Evolutionary conservation across 1,140 invertebrate species (phyloP).

Genomic region (Dufourea novaeangliae): DNA sequence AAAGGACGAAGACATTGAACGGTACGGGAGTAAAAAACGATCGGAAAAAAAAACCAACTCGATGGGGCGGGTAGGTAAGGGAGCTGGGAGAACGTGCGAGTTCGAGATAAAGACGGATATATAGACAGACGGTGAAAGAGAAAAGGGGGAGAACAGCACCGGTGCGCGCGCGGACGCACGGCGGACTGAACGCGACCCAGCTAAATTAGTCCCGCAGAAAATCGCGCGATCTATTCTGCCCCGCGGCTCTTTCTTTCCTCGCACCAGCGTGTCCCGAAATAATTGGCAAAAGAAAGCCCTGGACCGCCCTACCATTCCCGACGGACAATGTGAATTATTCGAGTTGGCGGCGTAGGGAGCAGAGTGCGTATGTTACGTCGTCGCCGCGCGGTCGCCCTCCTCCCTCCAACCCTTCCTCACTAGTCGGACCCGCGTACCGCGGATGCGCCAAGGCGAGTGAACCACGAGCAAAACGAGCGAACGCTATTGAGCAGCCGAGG

Average conservation of each 20-base stretch:
- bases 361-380: constrained; percentile 60
- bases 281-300: constrained; percentile 81
- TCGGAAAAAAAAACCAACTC: neutral
- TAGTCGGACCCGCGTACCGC: constrained; percentile 33
- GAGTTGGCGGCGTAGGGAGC: constrained; percentile 78
- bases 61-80: neutral
- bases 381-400: constrained; percentile 50
- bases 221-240: constrained; percentile 79
- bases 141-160: constrained; percentile 11
- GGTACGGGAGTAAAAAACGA: neutral
- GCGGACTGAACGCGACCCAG: constrained; percentile 56
- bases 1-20: neutral
- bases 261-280: constrained; percentile 78
- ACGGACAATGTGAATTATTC: constrained; percentile 82
- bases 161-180: neutral
- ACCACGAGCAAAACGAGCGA: constrained; percentile 52
- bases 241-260: constrained; percentile 78
- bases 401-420: constrained; percentile 21
- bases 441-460: neutral
- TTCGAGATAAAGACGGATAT: neutral
- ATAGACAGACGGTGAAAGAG: constrained; percentile 12
- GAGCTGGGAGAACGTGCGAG: neutral
- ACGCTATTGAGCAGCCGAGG: constrained; percentile 52
- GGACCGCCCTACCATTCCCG: constrained; percentile 76
- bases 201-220: constrained; percentile 80